Evolutionary conservation across 1,140 invertebrate species (phyloP).

Genomic region (Cherax destructor): DNA sequence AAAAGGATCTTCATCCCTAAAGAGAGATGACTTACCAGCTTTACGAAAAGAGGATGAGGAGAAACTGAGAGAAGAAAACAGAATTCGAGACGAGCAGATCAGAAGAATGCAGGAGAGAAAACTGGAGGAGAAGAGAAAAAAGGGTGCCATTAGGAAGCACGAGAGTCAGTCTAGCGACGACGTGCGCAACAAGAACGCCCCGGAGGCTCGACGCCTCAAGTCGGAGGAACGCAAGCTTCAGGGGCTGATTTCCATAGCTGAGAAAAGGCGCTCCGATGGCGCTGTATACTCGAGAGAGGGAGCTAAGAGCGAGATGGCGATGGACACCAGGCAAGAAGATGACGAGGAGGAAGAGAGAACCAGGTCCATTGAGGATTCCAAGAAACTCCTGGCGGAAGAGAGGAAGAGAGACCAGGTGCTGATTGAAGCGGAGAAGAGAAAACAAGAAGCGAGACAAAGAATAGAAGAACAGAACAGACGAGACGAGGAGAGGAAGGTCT

Average conservation of each 20-base stretch:
- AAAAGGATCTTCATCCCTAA: slow-evolving; percentile 17
- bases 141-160: slow-evolving; percentile 26
- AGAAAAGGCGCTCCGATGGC: slow-evolving; percentile 28
- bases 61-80: slow-evolving; percentile 63
- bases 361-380: slow-evolving; percentile 1
- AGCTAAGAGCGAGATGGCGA: neutral
- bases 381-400: slow-evolving; percentile 23
- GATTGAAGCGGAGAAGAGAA: slow-evolving; percentile 36
- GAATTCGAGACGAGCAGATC: slow-evolving; percentile 69
- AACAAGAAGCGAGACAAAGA: slow-evolving; percentile 50
- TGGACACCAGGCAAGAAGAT: neutral
- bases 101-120: slow-evolving; percentile 70
- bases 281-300: neutral
- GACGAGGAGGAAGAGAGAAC: neutral
- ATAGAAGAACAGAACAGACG: slow-evolving; percentile 47
- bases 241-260: slow-evolving; percentile 9
- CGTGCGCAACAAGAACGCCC: neutral
- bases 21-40: slow-evolving; percentile 3
- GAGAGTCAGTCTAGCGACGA: slow-evolving; percentile 41
- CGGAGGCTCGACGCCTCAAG: slow-evolving; percentile 43
- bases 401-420: slow-evolving; percentile 38
- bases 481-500: slow-evolving; percentile 37
- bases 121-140: slow-evolving; percentile 65
- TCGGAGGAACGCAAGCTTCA: slow-evolving; percentile 29
- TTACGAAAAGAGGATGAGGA: slow-evolving; percentile 60